These are phyloP conservation scores for Caenorhabditis tropicalis DNA, from an alignment of 1,140 invertebrate species.

Conservation along the genomic window DNA sequence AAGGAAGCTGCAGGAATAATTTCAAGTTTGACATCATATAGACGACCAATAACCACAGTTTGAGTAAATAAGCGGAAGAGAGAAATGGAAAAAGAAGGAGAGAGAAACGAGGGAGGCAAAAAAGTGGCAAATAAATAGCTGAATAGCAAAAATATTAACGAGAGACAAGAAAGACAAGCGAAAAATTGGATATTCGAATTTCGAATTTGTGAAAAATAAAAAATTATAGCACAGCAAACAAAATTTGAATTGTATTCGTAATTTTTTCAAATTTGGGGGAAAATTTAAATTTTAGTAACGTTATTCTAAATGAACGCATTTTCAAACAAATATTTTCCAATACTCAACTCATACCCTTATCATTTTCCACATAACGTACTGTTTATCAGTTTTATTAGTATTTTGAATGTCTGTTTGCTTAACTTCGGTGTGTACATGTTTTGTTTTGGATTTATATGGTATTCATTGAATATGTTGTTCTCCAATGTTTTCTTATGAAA, in stretches of 20 bases:
- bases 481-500: too few relatives aligned
- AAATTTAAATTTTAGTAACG: too few relatives aligned
- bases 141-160: not conserved
- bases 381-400: not conserved
- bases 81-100: not conserved
- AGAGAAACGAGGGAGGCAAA: not conserved
- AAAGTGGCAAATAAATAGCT: not conserved
- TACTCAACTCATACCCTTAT: not conserved
- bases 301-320: too few relatives aligned
- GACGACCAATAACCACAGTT: conserved; percentile 13
- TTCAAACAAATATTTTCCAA: too few relatives aligned
- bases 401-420: conserved; percentile 9
- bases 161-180: not conserved
- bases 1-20: not conserved
- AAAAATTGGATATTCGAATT: not conserved
- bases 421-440: not conserved
- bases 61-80: conserved; percentile 14
- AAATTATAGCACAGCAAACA: too few relatives aligned
- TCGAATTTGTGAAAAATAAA: not conserved
- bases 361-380: not conserved
- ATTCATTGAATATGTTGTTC: too few relatives aligned
- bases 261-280: too few relatives aligned
- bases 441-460: too few relatives aligned
- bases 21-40: conserved; percentile 37
- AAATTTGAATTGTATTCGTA: too few relatives aligned